Percentiles rank a stretch among this genome's conserved stretches.
These are phyloP conservation scores for Azorinus chamasolen DNA, from an alignment of 2,888 invertebrate species.

Conservation along the genomic window DNA sequence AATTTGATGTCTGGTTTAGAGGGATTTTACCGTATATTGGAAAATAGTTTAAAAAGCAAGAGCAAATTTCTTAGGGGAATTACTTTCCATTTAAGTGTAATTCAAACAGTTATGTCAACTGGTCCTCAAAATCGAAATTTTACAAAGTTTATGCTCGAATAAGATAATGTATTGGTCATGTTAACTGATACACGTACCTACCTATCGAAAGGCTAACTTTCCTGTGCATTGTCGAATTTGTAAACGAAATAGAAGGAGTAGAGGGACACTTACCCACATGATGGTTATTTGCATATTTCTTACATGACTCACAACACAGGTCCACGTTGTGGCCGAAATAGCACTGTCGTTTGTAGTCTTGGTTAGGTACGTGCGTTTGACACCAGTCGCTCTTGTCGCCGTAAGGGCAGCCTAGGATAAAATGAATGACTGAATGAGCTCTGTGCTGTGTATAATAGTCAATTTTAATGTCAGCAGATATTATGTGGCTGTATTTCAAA, in stretches of 20 bases:
- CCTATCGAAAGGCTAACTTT: no score
- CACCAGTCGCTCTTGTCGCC: constrained; percentile 73
- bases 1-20: no score
- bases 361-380: constrained; percentile 52
- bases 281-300: constrained; percentile 42
- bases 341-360: constrained; percentile 56
- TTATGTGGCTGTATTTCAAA: no score
- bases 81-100: not conserved
- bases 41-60: no score
- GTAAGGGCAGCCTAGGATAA: constrained; percentile 67
- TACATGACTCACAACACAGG: constrained; percentile 70
- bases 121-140: not conserved
- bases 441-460: no score
- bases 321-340: constrained; percentile 62
- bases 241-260: no score
- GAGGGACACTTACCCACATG: constrained; percentile 55
- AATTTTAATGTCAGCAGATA: no score
- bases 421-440: no score
- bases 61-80: not conserved
- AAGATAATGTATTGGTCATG: no score
- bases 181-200: no score
- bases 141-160: not conserved
- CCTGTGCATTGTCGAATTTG: no score
- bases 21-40: no score
- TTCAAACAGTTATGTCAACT: not conserved